phyloP scores from a whole-genome alignment of 2,888 invertebrate genomes.

The Teinopalpus imperialis region DNA sequence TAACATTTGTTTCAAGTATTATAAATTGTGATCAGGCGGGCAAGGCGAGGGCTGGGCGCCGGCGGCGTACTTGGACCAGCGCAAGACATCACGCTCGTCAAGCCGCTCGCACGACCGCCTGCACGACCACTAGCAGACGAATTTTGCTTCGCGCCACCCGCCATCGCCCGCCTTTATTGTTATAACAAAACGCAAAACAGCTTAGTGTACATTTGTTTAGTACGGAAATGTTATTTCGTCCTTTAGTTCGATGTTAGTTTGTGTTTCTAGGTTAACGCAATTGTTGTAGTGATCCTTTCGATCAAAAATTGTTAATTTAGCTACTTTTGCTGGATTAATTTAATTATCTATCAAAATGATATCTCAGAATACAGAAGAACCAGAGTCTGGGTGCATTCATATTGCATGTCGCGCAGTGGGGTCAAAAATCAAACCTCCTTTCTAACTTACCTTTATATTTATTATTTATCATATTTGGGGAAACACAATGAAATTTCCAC shows the following conservation, averaged over 20 bases:
- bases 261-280: not conserved
- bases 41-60: constrained; percentile 96
- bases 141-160: constrained; percentile 5
- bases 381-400: no score
- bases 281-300: constrained; percentile 12
- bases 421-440: no score
- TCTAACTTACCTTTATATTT: no score
- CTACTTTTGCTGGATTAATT: not conserved
- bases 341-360: no score
- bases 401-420: no score
- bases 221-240: constrained; percentile 4
- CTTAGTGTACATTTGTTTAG: constrained; percentile 3
- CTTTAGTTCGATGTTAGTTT: constrained; percentile 9
- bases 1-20: no score
- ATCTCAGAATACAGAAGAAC: no score
- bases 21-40: no score
- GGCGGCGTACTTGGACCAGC: constrained; percentile 94
- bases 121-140: constrained; percentile 64
- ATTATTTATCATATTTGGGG: no score
- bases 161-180: not conserved
- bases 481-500: no score
- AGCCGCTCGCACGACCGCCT: constrained; percentile 84
- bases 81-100: constrained; percentile 89
- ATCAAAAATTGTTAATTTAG: constrained; percentile 8
- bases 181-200: constrained; percentile 3